phyloP scores from a whole-genome alignment of 2,113 vertebrate species.

The Uria aalge region DNA sequence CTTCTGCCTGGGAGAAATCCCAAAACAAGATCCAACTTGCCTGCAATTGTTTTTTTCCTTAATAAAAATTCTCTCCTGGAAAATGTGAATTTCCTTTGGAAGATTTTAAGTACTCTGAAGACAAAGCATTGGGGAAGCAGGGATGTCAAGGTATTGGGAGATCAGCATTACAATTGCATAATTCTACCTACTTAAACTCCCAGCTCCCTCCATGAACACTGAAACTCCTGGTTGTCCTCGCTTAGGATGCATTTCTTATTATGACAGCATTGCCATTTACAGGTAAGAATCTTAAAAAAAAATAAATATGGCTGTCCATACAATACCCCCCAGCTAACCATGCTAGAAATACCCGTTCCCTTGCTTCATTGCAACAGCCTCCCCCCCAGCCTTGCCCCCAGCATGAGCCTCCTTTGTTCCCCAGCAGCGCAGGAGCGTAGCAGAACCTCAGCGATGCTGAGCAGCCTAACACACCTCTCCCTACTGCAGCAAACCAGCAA shows the following conservation, averaged over 20 bases:
- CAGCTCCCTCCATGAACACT: neutral
- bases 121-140: neutral
- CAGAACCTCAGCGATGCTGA: neutral
- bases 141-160: rapidly evolving
- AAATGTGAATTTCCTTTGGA: rapidly evolving
- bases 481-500: rapidly evolving
- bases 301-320: neutral
- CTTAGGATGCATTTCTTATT: neutral
- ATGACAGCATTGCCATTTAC: neutral
- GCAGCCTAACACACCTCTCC: neutral
- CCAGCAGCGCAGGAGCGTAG: rapidly evolving
- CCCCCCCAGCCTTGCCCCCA: neutral
- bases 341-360: neutral
- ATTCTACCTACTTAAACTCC: neutral
- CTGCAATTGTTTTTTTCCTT: neutral
- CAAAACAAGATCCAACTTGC: neutral
- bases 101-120: neutral
- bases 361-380: neutral
- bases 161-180: neutral
- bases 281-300: neutral
- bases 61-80: neutral
- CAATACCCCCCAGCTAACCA: neutral
- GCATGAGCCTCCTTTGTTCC: neutral
- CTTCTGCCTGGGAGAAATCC: neutral
- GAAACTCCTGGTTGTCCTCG: neutral